Evolutionary conservation across 2,888 invertebrate species (phyloP).

Genomic region (Hyposoter dolosus): DNA sequence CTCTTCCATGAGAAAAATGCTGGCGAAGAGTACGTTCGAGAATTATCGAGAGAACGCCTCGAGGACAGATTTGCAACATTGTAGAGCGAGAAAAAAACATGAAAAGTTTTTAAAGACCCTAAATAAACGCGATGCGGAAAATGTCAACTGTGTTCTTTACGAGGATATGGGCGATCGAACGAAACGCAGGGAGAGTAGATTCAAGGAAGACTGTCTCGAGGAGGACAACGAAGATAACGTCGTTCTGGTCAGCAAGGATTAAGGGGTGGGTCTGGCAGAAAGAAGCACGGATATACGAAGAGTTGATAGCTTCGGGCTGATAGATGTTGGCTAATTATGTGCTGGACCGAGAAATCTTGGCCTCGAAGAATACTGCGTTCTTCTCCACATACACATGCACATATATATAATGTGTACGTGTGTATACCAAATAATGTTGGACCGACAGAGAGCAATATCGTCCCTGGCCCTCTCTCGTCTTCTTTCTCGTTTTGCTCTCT

Average conservation of each 20-base stretch:
- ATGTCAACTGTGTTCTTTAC: slow-evolving; percentile 42
- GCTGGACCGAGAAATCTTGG: slow-evolving; percentile 81
- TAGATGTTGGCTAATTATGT: slow-evolving; percentile 85
- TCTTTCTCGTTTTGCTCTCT: slow-evolving; percentile 54
- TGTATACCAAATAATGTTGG: slow-evolving; percentile 54
- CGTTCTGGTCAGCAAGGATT: slow-evolving; percentile 60
- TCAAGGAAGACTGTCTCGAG: slow-evolving; percentile 28
- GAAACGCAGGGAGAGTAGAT: neutral
- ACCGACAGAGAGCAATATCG: slow-evolving; percentile 76
- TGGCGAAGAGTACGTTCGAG: neutral
- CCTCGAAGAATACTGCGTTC: slow-evolving; percentile 70
- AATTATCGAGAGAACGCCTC: neutral
- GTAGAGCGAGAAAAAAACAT: neutral
- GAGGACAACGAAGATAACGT: slow-evolving; percentile 62
- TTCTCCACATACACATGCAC: slow-evolving; percentile 3
- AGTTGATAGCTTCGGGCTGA: slow-evolving; percentile 84
- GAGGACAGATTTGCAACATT: neutral
- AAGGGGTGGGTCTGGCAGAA: slow-evolving; percentile 53
- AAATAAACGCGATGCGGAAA: neutral
- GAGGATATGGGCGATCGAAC: neutral
- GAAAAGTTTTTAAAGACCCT: neutral
- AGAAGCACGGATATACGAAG: slow-evolving; percentile 74
- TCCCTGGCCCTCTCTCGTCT: slow-evolving; percentile 69
- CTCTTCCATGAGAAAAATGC: neutral
- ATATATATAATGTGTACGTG: neutral